Percentiles rank a stretch among this genome's conserved stretches.
phyloP scores from a whole-genome alignment of 2,888 invertebrate genomes.

The Magallana nippona region DNA sequence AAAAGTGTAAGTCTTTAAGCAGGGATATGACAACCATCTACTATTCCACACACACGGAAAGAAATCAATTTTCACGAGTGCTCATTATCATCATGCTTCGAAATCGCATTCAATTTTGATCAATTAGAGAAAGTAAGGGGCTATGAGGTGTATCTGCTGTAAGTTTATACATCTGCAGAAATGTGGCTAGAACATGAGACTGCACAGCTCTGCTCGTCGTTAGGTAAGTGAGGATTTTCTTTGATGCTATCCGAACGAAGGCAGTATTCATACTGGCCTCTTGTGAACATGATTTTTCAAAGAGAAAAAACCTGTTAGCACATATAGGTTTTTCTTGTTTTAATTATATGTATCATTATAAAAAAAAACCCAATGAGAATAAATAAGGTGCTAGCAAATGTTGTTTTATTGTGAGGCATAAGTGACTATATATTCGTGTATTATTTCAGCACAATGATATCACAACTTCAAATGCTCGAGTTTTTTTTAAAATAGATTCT shows the following conservation, averaged over 20 bases:
- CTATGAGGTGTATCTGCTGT: conserved; percentile 25
- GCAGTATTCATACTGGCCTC: background rate
- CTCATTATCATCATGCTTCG: conserved; percentile 29
- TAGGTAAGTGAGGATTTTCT: conserved; percentile 22
- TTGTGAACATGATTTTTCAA: conserved; percentile 1
- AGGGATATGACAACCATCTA: conserved; percentile 8
- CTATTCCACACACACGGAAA: conserved; percentile 20
- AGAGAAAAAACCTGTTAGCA: background rate
- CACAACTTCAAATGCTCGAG: no score
- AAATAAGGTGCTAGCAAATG: no score
- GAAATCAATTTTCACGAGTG: conserved; percentile 29
- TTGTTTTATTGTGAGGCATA: no score
- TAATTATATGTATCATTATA: background rate
- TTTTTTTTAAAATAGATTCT: no score
- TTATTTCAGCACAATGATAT: no score
- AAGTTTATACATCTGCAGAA: conserved; percentile 24
- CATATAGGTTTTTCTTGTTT: background rate
- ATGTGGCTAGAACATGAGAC: background rate
- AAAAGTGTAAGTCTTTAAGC: conserved; percentile 26
- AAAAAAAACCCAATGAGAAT: background rate
- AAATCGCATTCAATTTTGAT: conserved; percentile 33
- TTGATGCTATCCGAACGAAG: background rate
- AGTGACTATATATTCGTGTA: no score
- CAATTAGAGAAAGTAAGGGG: conserved; percentile 3
- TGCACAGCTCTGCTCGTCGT: background rate